Evolutionary conservation across 2,797 vertebrate genomes (phyloP).

Genomic region (Lutjanus argentimaculatus): DNA sequence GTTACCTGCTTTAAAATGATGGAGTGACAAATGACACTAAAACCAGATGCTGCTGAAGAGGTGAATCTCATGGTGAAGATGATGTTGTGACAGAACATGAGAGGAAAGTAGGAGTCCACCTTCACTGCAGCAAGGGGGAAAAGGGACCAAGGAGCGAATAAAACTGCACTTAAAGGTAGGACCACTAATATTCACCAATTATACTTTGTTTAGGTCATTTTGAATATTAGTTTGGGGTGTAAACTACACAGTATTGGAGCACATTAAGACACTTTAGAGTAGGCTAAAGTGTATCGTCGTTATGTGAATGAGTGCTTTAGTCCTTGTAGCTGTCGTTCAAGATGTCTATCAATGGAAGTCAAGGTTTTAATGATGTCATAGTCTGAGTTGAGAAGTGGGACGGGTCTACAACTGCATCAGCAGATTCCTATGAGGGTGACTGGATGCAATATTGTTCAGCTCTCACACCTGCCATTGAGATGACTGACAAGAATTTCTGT

Average conservation of each 20-base stretch:
- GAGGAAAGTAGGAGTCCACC: slow-evolving; percentile 20
- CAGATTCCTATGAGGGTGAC: slow-evolving; percentile 46
- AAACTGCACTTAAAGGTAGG: slow-evolving; percentile 59
- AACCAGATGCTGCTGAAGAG: slow-evolving; percentile 24
- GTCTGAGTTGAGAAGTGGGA: slow-evolving; percentile 62
- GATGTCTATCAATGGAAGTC: slow-evolving; percentile 40
- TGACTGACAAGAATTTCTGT: background rate
- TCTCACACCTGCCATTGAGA: slow-evolving; percentile 14
- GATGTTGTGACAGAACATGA: slow-evolving; percentile 41
- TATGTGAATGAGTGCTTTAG: slow-evolving; percentile 10
- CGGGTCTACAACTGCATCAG: slow-evolving; percentile 49
- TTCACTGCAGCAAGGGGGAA: slow-evolving; percentile 3
- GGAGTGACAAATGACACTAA: slow-evolving; percentile 33
- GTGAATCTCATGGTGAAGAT: slow-evolving; percentile 33
- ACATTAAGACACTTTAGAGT: background rate
- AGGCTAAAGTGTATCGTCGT: background rate
- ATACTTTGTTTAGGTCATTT: background rate
- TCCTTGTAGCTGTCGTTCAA: slow-evolving; percentile 29
- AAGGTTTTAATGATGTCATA: slow-evolving; percentile 73
- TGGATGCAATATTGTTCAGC: slow-evolving; percentile 26
- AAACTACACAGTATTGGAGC: background rate
- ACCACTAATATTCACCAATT: background rate
- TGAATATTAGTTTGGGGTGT: background rate
- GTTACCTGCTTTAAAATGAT: slow-evolving; percentile 47
- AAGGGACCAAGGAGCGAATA: slow-evolving; percentile 15